Evolutionary conservation across 2,888 invertebrate species (phyloP).

Genomic region (Mamestra brassicae): DNA sequence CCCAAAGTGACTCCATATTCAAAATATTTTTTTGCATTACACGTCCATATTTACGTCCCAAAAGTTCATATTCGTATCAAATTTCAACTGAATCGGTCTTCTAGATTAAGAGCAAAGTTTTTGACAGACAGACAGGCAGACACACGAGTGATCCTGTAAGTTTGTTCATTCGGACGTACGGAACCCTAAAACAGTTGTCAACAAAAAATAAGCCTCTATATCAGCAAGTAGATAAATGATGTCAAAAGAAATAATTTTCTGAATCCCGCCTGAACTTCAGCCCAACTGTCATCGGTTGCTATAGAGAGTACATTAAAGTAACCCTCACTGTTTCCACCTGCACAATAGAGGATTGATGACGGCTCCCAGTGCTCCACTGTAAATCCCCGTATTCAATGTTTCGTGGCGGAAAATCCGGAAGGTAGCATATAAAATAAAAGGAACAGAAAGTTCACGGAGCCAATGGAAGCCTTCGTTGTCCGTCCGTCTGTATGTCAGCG

Average conservation of each 20-base stretch:
- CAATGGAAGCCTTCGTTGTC: too few species aligned
- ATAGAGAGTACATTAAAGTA: conserved; percentile 42
- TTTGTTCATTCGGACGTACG: too few species aligned
- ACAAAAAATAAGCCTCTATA: background rate
- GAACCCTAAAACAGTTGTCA: too few species aligned
- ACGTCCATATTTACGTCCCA: too few species aligned
- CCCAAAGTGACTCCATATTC: too few species aligned
- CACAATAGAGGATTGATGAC: conserved; percentile 72
- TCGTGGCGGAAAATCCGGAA: conserved; percentile 43
- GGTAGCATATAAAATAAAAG: background rate
- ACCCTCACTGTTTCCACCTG: conserved; percentile 44
- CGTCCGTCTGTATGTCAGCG: too few species aligned
- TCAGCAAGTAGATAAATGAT: background rate
- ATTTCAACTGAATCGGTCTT: too few species aligned
- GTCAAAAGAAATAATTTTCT: conserved; percentile 7
- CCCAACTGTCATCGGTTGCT: conserved; percentile 5
- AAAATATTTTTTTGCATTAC: too few species aligned
- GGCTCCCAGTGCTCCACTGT: conserved; percentile 69
- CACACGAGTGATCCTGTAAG: too few species aligned
- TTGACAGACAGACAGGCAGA: too few species aligned
- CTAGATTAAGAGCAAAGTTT: too few species aligned
- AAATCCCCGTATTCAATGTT: conserved; percentile 75
- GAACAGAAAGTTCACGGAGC: conserved; percentile 26
- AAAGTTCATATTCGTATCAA: too few species aligned
- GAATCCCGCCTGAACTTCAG: background rate